Base-by-base conservation (phyloP, 1,140 invertebrate genomes). In the Drosophila burlai region DNA sequence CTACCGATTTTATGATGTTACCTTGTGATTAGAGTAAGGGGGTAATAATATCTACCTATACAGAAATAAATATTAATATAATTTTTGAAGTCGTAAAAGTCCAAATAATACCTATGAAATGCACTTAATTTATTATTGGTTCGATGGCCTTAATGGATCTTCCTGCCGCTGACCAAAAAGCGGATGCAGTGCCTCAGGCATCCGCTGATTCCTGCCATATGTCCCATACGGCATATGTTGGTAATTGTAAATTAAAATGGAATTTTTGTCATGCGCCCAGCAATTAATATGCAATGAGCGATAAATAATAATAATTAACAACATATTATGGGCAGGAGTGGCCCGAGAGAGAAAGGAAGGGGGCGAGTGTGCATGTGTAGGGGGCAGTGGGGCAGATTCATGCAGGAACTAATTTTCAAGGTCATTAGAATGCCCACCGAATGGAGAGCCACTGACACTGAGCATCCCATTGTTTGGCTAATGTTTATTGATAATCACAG, bases 401-500 rank as follows among this genome's bases (percentile, higher is more conserved):
- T 80, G 83, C 85, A 91, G 89, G 90, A 91, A 91, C 89, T 90
- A 91, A 91, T 91, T 91, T 91, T 91, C 89, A 91, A 91, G 89
- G 89, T 91, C 89, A 91, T 91, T 91, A 89, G 90, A 91, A 89
- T 78, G 68, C 52, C 46, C 49, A 59, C 43, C 68, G 45, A 63
- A 65, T 57, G 54, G 58, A 49, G 65, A 61, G 38, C 63, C 59
- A 58, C 61, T 64, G 68, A 84, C 81, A 84, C 76, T 75, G 74
- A 60, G 58, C 75, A 77, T 69, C 74, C 75, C 66, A 84, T 87
- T 83, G 83, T 89, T 89, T 84, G 84, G 87, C 80, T 84, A 84
- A 89, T 89, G 84, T 78, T 89, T 89, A 89, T 87, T 73, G 84
- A 87, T 87, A 87, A 89, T 84, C 84, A 43, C 76, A 78, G 86